Conservation (phyloP, 2,797 vertebrate species). For the Periparus ater region DNA sequence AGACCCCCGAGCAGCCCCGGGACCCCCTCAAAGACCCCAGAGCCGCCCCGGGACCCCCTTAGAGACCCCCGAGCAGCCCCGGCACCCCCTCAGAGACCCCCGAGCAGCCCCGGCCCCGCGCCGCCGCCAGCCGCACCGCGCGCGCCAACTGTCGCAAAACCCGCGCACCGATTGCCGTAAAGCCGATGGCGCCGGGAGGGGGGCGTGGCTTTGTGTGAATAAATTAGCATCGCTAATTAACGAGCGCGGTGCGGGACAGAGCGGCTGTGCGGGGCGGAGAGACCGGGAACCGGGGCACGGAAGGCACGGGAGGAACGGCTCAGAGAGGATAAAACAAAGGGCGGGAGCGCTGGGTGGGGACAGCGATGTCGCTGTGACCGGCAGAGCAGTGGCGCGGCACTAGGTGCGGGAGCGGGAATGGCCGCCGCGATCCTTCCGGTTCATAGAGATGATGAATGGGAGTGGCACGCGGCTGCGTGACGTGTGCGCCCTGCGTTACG, state of each 20-base stretch:
- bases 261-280: rapidly evolving
- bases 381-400: rapidly evolving
- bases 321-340: rapidly evolving
- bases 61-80: no score
- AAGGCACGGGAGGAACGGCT: rapidly evolving
- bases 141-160: not conserved
- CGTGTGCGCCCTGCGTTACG: conserved; percentile 75
- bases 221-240: conserved; percentile 20
- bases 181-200: rapidly evolving
- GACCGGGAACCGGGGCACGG: rapidly evolving
- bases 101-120: not conserved
- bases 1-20: no score
- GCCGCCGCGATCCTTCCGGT: conserved; percentile 65
- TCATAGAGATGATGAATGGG: conserved; percentile 77
- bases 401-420: rapidly evolving
- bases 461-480: conserved; percentile 60
- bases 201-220: rapidly evolving
- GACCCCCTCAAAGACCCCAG: no score
- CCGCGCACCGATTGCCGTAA: rapidly evolving
- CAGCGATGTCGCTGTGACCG: rapidly evolving
- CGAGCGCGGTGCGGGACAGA: rapidly evolving
- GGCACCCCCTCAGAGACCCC: no score
- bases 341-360: rapidly evolving
- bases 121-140: not conserved
- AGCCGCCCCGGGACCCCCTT: no score